Percentiles rank a stretch among this genome's conserved stretches.
phyloP scores from a whole-genome alignment of 2,888 invertebrate genomes.

The Mechanitis messenoides region DNA sequence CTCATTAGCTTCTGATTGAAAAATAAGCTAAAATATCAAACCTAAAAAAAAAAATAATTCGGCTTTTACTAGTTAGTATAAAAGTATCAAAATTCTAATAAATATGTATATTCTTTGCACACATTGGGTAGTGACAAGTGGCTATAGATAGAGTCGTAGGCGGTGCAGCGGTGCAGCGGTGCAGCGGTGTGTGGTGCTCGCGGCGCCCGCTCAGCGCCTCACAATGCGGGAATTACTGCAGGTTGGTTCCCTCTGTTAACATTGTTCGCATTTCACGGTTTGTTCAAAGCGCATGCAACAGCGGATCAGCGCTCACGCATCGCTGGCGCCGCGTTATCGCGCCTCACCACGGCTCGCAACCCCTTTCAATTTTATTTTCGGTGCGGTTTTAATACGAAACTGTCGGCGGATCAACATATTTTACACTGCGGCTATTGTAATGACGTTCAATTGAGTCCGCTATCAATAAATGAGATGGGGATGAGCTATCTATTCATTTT shows the following conservation, averaged over 20 bases:
- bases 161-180: too few relatives aligned
- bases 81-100: too few relatives aligned
- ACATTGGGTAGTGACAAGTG: too few relatives aligned
- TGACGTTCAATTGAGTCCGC: constrained; percentile 52
- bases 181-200: constrained; percentile 12
- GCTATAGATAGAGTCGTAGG: too few relatives aligned
- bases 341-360: constrained; percentile 52
- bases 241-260: constrained; percentile 51
- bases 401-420: constrained; percentile 68
- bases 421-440: constrained; percentile 53
- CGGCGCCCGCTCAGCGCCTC: constrained; percentile 24
- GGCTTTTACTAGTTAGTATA: too few relatives aligned
- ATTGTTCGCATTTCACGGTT: constrained; percentile 50
- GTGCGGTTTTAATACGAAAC: constrained; percentile 61
- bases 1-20: too few relatives aligned
- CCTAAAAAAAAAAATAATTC: too few relatives aligned
- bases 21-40: too few relatives aligned
- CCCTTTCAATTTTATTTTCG: constrained; percentile 57
- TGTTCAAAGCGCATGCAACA: constrained; percentile 47
- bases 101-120: constrained; percentile 1
- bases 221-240: constrained; percentile 64
- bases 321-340: constrained; percentile 56
- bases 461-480: constrained; percentile 55
- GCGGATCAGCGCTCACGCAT: constrained; percentile 51
- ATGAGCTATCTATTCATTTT: constrained; percentile 35